A percentile compares a stretch with the other conserved stretches of the same genome.
These are phyloP conservation scores for Cheilosia variabilis DNA, from an alignment of 2,888 invertebrate genomes.

Conservation along the genomic window DNA sequence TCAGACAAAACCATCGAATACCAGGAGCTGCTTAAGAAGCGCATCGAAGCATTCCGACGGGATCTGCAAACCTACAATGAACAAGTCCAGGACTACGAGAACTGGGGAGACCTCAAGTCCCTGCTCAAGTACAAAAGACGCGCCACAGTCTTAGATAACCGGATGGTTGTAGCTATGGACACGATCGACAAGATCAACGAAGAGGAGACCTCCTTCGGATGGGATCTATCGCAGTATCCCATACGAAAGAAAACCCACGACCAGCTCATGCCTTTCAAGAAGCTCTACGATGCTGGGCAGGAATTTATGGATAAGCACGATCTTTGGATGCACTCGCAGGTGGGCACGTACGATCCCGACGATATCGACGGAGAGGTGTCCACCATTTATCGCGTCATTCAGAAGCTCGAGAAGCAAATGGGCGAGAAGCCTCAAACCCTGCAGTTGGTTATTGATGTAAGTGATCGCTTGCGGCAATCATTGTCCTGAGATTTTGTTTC, in stretches of 20 bases:
- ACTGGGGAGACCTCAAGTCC: conserved; percentile 93
- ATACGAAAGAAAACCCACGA: conserved; percentile 91
- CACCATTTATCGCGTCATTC: conserved; percentile 87
- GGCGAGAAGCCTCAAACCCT: conserved; percentile 89
- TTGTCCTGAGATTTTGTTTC: not conserved
- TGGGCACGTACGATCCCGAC: conserved; percentile 94
- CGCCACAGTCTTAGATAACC: conserved; percentile 90
- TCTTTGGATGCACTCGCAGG: conserved; percentile 93
- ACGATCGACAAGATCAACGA: conserved; percentile 95
- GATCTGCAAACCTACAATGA: conserved; percentile 91
- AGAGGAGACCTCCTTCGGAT: conserved; percentile 94
- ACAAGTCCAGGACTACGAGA: conserved; percentile 93
- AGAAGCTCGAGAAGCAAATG: conserved; percentile 95
- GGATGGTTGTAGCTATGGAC: conserved; percentile 88
- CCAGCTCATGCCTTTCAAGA: conserved; percentile 92
- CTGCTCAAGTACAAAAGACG: conserved; percentile 90
- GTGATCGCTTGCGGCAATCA: not conserved
- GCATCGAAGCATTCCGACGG: conserved; percentile 92
- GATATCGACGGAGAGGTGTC: conserved; percentile 88
- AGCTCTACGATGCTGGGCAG: conserved; percentile 93
- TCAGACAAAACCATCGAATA: conserved; percentile 93
- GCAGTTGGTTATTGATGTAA: conserved; percentile 87
- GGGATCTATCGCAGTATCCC: conserved; percentile 95
- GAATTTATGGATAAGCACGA: conserved; percentile 93
- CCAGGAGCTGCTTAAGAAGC: conserved; percentile 90